Evolutionary conservation across 2,888 invertebrate genomes (phyloP), one percentile per base, ranked within the genome.

Genomic region (Pristionchus mayeri): DNA sequence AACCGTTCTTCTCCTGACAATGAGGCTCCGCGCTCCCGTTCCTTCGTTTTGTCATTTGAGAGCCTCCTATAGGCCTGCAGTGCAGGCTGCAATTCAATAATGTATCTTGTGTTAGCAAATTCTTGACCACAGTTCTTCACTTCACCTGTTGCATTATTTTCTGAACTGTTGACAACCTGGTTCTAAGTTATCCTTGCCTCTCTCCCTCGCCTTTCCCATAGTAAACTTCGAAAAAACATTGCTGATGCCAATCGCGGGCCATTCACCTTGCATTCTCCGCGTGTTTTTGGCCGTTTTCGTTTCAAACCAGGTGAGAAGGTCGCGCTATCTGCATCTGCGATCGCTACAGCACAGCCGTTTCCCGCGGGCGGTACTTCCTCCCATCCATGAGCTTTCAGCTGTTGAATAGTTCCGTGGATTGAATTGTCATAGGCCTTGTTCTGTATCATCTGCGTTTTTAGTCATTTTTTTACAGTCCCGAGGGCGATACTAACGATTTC

Each of bases 241-340:
- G 44, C 24, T n/a, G 48, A 44, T 40, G 75, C 75, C 48, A 48
- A 75, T 75, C 75, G 34, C 24, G 44, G 2, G 2, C 27, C 24
- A 52, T 34, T 50, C 78, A 48, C 78, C 78, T 48, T 78, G 50
- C 78, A 48, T 37, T 50, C 30, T 9, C 75, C 76, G 24, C 27
- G 18, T 30, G n/a, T 50, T 50, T 78, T 48, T 3, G 78, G 2
- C 13, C 40, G 16, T 76, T 11, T 34, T 37, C 67, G 71, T 67
- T 67, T 40, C 40, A 57, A 57, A 24, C 27, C 27, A 71, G 71
- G 71, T 40, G 71, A 44, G 71, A 71, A 71, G 71, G 71, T 71
- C 71, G 40, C 34, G 63, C 21, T 40, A 50, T 78, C 78, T 50
- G 7, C 78, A 21, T 48, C 27, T 48, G 78, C 18, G 50, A 50